A percentile compares a stretch with the other conserved stretches of the same genome.
Conservation (phyloP, 2,797 vertebrate species). For the Margarornis squamiger region DNA sequence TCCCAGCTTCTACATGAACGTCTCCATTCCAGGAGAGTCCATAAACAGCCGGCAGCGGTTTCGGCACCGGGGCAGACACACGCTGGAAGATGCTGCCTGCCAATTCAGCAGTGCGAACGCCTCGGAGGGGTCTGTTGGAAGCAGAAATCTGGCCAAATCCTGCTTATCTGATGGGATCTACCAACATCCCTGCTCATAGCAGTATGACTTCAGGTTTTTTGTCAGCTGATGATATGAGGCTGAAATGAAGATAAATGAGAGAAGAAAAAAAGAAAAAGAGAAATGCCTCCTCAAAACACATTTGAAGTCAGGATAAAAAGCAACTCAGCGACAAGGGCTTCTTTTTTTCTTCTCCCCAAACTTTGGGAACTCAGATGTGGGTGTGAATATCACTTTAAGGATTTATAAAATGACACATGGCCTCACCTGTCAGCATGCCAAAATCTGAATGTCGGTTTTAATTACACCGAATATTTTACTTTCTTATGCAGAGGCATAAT, state of each 20-base stretch:
- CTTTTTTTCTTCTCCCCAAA: conserved; percentile 43
- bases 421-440: conserved; percentile 78
- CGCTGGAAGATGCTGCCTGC: background rate
- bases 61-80: rapidly evolving
- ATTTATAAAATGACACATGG: conserved; percentile 73
- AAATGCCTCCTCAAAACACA: background rate
- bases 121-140: background rate
- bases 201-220: background rate
- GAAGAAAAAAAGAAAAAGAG: background rate
- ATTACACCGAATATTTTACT: conserved; percentile 81
- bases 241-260: conserved; percentile 57
- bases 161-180: conserved; percentile 2
- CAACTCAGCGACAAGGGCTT: background rate
- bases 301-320: conserved; percentile 31
- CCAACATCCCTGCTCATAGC: conserved; percentile 3
- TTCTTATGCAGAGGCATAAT: conserved; percentile 83
- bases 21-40: background rate
- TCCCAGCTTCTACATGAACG: rapidly evolving
- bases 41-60: background rate
- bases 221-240: background rate
- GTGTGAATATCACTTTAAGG: conserved; percentile 71
- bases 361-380: conserved; percentile 65
- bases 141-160: background rate
- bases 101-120: background rate
- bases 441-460: conserved; percentile 78